phyloP scores from a whole-genome alignment of 2,113 vertebrate species.

The Malaclemys terrapin region DNA sequence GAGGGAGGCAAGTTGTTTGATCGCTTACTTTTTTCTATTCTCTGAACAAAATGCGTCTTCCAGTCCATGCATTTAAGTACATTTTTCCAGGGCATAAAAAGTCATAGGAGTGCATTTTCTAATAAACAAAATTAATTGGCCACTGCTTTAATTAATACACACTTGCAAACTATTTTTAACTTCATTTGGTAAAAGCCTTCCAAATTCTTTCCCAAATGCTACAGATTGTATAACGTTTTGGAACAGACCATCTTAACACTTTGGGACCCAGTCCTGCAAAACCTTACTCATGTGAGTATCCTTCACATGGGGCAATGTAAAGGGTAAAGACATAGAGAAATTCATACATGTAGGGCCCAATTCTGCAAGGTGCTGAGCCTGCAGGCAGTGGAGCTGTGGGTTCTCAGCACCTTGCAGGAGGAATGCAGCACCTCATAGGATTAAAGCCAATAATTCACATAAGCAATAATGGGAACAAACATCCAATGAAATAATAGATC shows the following conservation, averaged over 20 bases:
- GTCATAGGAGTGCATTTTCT: not conserved
- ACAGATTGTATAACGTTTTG: rapidly evolving
- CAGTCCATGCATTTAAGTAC: not conserved
- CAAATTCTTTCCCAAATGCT: not conserved
- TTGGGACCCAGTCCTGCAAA: not conserved
- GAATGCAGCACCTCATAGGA: not conserved
- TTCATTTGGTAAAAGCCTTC: not conserved
- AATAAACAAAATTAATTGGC: not conserved
- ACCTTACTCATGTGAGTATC: not conserved
- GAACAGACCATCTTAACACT: not conserved
- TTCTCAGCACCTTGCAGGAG: not conserved
- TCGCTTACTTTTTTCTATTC: rapidly evolving
- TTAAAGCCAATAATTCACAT: not conserved
- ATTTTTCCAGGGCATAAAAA: not conserved
- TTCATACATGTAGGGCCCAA: not conserved
- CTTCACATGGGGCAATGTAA: not conserved
- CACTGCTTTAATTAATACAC: not conserved
- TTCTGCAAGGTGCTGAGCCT: not conserved
- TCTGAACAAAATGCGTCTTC: not conserved
- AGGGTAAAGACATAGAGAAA: not conserved
- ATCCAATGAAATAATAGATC: not conserved
- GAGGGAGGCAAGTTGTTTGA: not conserved
- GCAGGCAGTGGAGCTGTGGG: not conserved
- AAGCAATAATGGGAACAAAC: not conserved
- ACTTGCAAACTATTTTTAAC: not conserved